A percentile compares a stretch with the other conserved stretches of the same genome.
phyloP scores from a whole-genome alignment of 2,113 vertebrate species.

The Ophthalmolycus amberensis region DNA sequence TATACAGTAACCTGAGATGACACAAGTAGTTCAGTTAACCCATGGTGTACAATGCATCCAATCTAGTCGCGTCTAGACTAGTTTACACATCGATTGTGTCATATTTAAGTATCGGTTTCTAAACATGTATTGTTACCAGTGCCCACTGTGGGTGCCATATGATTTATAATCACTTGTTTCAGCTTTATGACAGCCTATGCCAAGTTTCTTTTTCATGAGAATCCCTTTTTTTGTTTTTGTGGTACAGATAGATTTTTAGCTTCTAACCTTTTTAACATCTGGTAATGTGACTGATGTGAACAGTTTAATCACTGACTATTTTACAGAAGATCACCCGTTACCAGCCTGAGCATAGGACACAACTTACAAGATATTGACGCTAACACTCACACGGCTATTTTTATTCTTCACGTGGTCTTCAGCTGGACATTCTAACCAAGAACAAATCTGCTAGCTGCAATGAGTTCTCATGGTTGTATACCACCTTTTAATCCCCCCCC shows the following conservation, averaged over 20 bases:
- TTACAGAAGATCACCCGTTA: constrained; percentile 22
- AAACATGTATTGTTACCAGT: constrained; percentile 44
- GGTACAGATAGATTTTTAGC: constrained; percentile 58
- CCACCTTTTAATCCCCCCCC: constrained; percentile 45
- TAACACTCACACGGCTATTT: constrained; percentile 15
- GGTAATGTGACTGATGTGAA: constrained; percentile 49
- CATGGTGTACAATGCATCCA: constrained; percentile 31
- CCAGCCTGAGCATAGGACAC: constrained; percentile 36
- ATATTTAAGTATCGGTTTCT: constrained; percentile 55
- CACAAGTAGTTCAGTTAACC: constrained; percentile 42
- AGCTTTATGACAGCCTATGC: constrained; percentile 70
- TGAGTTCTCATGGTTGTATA: constrained; percentile 57
- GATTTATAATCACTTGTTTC: constrained; percentile 48
- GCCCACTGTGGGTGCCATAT: constrained; percentile 71
- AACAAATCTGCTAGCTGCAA: constrained; percentile 76
- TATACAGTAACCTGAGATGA: constrained; percentile 46
- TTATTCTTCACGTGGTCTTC: constrained; percentile 30
- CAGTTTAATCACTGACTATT: constrained; percentile 66
- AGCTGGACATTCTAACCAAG: constrained; percentile 64
- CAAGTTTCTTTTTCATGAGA: constrained; percentile 53
- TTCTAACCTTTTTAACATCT: constrained; percentile 45
- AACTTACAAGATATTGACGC: constrained; percentile 25
- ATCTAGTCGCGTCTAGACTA: constrained; percentile 32
- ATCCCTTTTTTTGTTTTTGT: constrained; percentile 54
- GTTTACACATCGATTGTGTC: constrained; percentile 46